phyloP scores from a whole-genome alignment of 2,797 vertebrate species.

The Ataeniobius toweri region DNA sequence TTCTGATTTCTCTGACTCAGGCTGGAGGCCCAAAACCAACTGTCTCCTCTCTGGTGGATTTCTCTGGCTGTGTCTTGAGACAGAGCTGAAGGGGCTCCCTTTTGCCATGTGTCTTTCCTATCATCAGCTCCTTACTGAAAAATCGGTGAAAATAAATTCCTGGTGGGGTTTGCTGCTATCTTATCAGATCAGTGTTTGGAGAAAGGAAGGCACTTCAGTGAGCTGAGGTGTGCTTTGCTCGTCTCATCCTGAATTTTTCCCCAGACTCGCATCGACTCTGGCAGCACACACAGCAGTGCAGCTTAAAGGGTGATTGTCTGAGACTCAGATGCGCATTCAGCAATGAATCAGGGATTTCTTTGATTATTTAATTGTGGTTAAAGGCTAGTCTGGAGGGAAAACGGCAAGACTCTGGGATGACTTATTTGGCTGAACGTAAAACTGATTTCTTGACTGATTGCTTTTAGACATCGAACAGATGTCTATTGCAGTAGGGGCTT shows the following conservation, averaged over 20 bases:
- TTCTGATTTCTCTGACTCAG: slow-evolving; percentile 44
- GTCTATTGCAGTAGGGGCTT: slow-evolving; percentile 19
- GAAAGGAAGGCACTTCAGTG: slow-evolving; percentile 65
- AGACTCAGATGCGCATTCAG: slow-evolving; percentile 38
- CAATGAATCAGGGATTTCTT: slow-evolving; percentile 33
- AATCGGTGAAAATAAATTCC: slow-evolving; percentile 64
- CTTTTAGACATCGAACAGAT: slow-evolving; percentile 7
- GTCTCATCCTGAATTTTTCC: slow-evolving; percentile 37
- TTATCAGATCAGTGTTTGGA: slow-evolving; percentile 74
- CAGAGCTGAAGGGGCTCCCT: slow-evolving; percentile 37
- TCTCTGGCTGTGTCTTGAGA: slow-evolving; percentile 29
- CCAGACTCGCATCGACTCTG: slow-evolving; percentile 22
- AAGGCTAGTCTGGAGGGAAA: slow-evolving; percentile 23
- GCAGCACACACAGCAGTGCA: slow-evolving; percentile 27
- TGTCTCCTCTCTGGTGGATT: slow-evolving; percentile 41
- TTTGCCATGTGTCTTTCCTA: slow-evolving; percentile 27
- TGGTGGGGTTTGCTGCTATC: slow-evolving; percentile 61
- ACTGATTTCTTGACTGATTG: slow-evolving; percentile 37
- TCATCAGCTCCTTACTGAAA: slow-evolving; percentile 42
- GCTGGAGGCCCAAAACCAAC: slow-evolving; percentile 48
- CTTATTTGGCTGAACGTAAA: slow-evolving; percentile 33
- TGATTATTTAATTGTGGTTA: slow-evolving; percentile 50
- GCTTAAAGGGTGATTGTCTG: slow-evolving; percentile 37
- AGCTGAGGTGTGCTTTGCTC: slow-evolving; percentile 50
- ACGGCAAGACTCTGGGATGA: slow-evolving; percentile 31